These are phyloP conservation scores for Amblyjoppa fuscipennis DNA, from an alignment of 2,888 invertebrate species.

Conservation along the genomic window DNA sequence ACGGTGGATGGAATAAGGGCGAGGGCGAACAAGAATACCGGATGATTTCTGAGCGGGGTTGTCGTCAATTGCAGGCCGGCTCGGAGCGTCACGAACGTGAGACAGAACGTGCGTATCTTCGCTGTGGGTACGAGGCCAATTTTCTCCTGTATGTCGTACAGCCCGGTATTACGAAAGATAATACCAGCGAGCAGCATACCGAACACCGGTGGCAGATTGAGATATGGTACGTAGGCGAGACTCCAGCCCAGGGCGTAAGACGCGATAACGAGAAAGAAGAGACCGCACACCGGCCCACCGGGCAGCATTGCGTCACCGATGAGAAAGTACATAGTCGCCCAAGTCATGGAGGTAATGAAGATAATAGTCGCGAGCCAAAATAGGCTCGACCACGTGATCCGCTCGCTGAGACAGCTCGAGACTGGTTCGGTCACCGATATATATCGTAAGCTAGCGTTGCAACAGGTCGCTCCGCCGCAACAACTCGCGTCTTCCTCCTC, in stretches of 20 bases:
- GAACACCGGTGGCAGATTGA: constrained; percentile 87
- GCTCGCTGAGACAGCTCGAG: constrained; percentile 46
- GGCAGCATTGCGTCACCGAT: constrained; percentile 78
- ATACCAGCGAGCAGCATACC: constrained; percentile 89
- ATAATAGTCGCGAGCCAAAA: constrained; percentile 74
- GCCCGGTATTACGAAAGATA: constrained; percentile 73
- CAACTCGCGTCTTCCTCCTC: constrained; percentile 68
- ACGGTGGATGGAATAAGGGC: constrained; percentile 80
- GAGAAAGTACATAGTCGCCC: constrained; percentile 75
- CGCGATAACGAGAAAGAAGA: constrained; percentile 75
- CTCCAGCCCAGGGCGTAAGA: constrained; percentile 79
- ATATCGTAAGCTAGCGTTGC: constrained; percentile 74
- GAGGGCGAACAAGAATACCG: constrained; percentile 75
- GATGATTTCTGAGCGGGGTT: constrained; percentile 75
- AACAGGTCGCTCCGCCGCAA: constrained; percentile 77
- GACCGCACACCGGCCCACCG: constrained; percentile 75
- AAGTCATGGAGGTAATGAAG: constrained; percentile 69
- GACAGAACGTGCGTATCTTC: constrained; percentile 79
- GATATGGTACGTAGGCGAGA: constrained; percentile 77
- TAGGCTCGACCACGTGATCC: constrained; percentile 76
- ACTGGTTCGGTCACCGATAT: constrained; percentile 74
- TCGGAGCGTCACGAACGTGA: constrained; percentile 80
- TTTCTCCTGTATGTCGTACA: constrained; percentile 77
- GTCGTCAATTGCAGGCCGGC: constrained; percentile 81
- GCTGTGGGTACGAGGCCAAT: constrained; percentile 72